Conservation (phyloP, 2,113 vertebrate species). For the Oryzias melastigma region DNA sequence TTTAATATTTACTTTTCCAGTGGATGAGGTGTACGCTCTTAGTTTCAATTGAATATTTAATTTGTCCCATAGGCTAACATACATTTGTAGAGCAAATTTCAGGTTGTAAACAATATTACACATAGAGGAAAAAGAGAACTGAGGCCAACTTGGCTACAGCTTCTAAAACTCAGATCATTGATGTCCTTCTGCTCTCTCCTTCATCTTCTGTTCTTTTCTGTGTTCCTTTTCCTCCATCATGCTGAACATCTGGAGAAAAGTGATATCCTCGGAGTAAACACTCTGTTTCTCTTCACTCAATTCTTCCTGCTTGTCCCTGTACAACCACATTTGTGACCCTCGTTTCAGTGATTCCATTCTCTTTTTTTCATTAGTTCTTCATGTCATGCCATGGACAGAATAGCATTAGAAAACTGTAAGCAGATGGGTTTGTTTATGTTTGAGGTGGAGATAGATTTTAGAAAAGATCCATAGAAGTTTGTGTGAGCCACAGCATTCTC, state of each 20-base stretch:
- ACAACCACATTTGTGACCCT: background rate
- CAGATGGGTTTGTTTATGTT: slow-evolving; percentile 18
- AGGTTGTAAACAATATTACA: background rate
- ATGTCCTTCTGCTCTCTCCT: slow-evolving; percentile 29
- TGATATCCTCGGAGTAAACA: slow-evolving; percentile 67
- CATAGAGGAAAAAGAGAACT: slow-evolving; percentile 3
- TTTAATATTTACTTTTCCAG: background rate
- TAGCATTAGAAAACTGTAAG: slow-evolving; percentile 17
- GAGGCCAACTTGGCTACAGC: slow-evolving; percentile 63
- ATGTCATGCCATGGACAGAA: slow-evolving; percentile 25
- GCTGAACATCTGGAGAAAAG: slow-evolving; percentile 77
- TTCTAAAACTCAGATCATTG: slow-evolving; percentile 23
- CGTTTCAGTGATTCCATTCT: slow-evolving; percentile 25
- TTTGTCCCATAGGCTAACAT: too few species aligned
- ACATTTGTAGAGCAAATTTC: background rate
- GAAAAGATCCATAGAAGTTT: background rate
- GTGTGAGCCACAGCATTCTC: background rate
- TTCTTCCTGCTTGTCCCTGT: slow-evolving; percentile 19
- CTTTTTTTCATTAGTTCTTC: slow-evolving; percentile 14
- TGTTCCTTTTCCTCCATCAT: slow-evolving; percentile 51
- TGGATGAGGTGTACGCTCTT: slow-evolving; percentile 4
- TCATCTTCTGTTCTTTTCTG: slow-evolving; percentile 29
- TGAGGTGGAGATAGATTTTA: background rate
- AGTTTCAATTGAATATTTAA: too few species aligned
- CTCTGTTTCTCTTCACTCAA: slow-evolving; percentile 21